Evolutionary conservation across 2,888 invertebrate species (phyloP), one percentile per base, ranked within the genome.

Genomic region (Pecten maximus): DNA sequence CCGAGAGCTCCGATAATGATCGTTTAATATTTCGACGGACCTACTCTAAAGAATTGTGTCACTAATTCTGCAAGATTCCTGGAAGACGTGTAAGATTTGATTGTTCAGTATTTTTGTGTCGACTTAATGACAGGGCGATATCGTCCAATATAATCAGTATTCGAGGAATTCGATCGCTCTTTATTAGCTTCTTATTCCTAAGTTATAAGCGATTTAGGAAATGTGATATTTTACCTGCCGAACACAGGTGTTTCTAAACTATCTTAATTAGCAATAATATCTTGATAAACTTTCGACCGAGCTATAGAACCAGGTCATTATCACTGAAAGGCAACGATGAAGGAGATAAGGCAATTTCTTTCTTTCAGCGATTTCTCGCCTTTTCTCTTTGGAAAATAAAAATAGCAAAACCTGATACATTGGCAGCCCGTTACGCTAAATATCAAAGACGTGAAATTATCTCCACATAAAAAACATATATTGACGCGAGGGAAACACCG

Each of bases 191-290:
- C 74, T 74, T 74, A 74, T 74, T 74, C 74, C 74, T 74, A 74
- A 74, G 74, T 74, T 74, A 74, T 74, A 35, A 74, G 74, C 74
- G 74, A 74, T 74, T 54, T 74, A 74, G 35, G 74, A 74, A 74
- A 74, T 74, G 74, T 74, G 74, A 74, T 74, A 74, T 74, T 74
- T 28, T 74, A 35, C 74, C 74, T 35, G 74, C 35, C 35, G 74
- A 74, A 74, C 74, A 74, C 74, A 74, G 74, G 74, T 74, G 74
- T 74, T 74, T 74, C 74, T 74, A 74, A 74, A 35, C 74, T 74
- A 35, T 74, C 74, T 74, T 74, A 74, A 74, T 74, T 74, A 74
- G 74, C 74, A 74, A 74, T 74, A 74, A 74, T 74, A 74, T 35
- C 74, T 74, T 10, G 35, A 35, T 28, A 74, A 74, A 74, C 74